Percentiles rank a stretch among this genome's conserved stretches.
Evolutionary conservation across 1,140 invertebrate genomes (phyloP).

Genomic region (Drosophila kanapiae): DNA sequence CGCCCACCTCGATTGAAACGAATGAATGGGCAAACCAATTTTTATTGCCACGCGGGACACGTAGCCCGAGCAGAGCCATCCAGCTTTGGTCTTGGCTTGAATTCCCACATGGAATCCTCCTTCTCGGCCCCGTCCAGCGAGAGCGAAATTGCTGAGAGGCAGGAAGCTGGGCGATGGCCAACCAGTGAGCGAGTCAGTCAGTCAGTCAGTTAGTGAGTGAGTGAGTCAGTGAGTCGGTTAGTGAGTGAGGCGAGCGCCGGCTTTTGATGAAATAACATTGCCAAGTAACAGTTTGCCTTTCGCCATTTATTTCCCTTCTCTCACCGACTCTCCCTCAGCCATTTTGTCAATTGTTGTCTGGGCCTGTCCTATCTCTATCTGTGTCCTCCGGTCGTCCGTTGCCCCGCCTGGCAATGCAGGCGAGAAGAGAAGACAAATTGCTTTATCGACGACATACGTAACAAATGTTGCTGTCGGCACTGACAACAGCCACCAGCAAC

Average conservation of each 20-base stretch:
- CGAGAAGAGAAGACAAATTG: conserved; percentile 80
- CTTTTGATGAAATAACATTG: conserved; percentile 82
- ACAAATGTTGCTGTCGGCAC: conserved; percentile 83
- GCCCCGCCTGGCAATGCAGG: conserved; percentile 71
- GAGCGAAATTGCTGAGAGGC: conserved; percentile 69
- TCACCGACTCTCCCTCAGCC: conserved; percentile 36
- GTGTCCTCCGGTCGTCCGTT: conserved; percentile 24
- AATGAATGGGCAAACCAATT: conserved; percentile 84
- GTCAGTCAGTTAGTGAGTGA: conserved; percentile 11
- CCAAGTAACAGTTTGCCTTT: conserved; percentile 77
- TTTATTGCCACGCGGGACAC: conserved; percentile 83
- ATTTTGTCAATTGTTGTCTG: conserved; percentile 78
- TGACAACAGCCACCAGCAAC: conserved; percentile 66
- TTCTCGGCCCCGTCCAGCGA: conserved; percentile 37
- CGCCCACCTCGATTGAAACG: conserved; percentile 70
- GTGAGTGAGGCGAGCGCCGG: conserved; percentile 30
- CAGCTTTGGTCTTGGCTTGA: conserved; percentile 64
- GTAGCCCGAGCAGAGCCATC: conserved; percentile 55
- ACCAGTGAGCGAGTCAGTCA: conserved; percentile 13
- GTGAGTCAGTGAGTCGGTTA: conserved; percentile 12
- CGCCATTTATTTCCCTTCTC: conserved; percentile 49
- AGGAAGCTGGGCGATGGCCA: conserved; percentile 54
- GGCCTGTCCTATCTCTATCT: conserved; percentile 47
- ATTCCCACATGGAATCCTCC: conserved; percentile 60
- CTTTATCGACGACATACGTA: conserved; percentile 84